These are phyloP conservation scores for Drosophila erecta DNA, from an alignment of 1,140 invertebrate genomes.

Conservation along the genomic window DNA sequence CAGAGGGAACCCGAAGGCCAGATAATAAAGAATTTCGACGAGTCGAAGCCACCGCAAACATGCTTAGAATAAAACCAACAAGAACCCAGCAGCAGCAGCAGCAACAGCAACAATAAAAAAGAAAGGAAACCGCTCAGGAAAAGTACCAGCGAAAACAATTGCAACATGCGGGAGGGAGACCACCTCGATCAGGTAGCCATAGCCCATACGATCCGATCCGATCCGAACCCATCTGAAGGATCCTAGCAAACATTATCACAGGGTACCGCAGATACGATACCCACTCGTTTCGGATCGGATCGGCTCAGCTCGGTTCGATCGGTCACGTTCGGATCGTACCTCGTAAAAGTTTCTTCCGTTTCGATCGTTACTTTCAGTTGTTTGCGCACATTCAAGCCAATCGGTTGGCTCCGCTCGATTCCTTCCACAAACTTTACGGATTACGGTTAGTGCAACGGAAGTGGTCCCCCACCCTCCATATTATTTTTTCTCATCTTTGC, in stretches of 20 bases:
- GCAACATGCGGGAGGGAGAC: slow-evolving; percentile 51
- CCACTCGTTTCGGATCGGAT: neutral
- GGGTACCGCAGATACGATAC: neutral
- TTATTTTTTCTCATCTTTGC: neutral
- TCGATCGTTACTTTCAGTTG: slow-evolving; percentile 79
- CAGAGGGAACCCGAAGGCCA: slow-evolving; percentile 31
- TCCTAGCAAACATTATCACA: slow-evolving; percentile 34
- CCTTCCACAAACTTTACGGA: slow-evolving; percentile 30
- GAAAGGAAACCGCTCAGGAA: slow-evolving; percentile 28
- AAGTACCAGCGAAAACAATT: slow-evolving; percentile 45
- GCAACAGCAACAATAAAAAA: slow-evolving; percentile 26
- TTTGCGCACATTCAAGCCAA: slow-evolving; percentile 75
- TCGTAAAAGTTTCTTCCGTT: slow-evolving; percentile 60
- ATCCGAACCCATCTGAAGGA: slow-evolving; percentile 26
- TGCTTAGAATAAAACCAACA: slow-evolving; percentile 75
- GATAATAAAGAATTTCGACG: slow-evolving; percentile 58
- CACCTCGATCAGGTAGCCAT: slow-evolving; percentile 42
- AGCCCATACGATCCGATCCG: neutral
- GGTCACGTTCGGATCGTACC: slow-evolving; percentile 21
- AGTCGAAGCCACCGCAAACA: slow-evolving; percentile 62
- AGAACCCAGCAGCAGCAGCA: slow-evolving; percentile 8
- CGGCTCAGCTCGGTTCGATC: slow-evolving; percentile 7
- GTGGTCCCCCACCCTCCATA: slow-evolving; percentile 18
- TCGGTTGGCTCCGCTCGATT: slow-evolving; percentile 59
- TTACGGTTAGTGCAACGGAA: slow-evolving; percentile 70